These are phyloP conservation scores for Fukomys damarensis DNA, from an alignment of 2,113 vertebrate species.

Conservation along the genomic window DNA sequence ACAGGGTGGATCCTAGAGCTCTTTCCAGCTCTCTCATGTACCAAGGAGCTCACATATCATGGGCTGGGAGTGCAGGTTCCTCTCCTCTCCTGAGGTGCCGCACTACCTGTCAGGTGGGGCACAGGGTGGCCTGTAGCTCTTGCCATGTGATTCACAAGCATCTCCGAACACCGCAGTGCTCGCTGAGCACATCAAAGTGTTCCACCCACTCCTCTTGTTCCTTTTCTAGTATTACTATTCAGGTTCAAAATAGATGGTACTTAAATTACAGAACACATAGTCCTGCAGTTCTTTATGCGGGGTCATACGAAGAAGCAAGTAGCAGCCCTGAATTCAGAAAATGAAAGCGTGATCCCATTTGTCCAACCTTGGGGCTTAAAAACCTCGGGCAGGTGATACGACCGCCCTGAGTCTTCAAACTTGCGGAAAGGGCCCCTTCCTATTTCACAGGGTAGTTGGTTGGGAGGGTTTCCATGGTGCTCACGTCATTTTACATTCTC, in stretches of 20 bases:
- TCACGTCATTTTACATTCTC: too few species aligned
- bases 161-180: neutral
- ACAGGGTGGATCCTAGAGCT: neutral
- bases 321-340: neutral
- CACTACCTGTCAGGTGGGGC: neutral
- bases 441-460: neutral
- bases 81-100: fast-evolving
- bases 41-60: fast-evolving
- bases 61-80: neutral
- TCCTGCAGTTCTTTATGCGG: neutral
- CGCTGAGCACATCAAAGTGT: neutral
- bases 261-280: neutral
- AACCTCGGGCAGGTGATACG: neutral
- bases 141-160: neutral
- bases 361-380: neutral
- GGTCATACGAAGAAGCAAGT: neutral
- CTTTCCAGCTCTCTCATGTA: neutral
- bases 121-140: neutral
- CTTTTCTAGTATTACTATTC: neutral
- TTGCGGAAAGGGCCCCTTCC: neutral
- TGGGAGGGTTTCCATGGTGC: neutral
- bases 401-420: neutral
- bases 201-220: neutral
- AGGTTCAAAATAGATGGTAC: neutral
- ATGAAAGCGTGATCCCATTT: neutral